phyloP scores from a whole-genome alignment of 2,888 invertebrate species.

The Himalopsyche tibetana region DNA sequence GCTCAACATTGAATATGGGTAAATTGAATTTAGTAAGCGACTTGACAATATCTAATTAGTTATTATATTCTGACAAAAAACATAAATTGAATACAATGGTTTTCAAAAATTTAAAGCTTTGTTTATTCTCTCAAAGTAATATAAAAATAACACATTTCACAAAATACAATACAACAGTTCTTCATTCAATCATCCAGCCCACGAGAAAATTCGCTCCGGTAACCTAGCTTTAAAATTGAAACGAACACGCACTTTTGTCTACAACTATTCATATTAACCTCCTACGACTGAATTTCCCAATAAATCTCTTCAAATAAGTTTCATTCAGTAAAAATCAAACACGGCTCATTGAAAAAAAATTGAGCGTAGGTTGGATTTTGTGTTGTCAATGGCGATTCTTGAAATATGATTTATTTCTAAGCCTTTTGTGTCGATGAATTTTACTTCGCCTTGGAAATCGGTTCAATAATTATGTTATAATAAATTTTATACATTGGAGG shows the following conservation, averaged over 20 bases:
- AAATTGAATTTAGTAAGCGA: too few species aligned
- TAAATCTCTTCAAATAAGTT: slow-evolving; percentile 12
- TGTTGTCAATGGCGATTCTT: slow-evolving; percentile 9
- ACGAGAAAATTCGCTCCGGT: background rate
- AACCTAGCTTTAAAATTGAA: background rate
- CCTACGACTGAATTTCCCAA: background rate
- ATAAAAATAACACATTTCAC: too few species aligned
- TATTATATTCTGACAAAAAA: too few species aligned
- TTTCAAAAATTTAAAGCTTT: too few species aligned
- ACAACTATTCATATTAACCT: background rate
- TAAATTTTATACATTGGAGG: background rate
- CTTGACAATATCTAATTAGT: too few species aligned
- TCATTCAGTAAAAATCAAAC: slow-evolving; percentile 19
- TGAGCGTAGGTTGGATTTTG: background rate
- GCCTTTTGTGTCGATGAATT: background rate
- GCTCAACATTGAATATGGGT: too few species aligned
- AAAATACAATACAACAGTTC: background rate
- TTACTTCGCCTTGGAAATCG: background rate
- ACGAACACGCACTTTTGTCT: slow-evolving; percentile 2
- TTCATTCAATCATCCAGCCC: background rate
- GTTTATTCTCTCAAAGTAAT: too few species aligned
- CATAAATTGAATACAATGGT: too few species aligned
- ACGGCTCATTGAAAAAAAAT: slow-evolving; percentile 13
- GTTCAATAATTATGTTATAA: background rate
- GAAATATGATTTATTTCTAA: background rate